These are phyloP conservation scores for Cryptoprocta ferox DNA, from an alignment of 2,797 vertebrate species.

Conservation along the genomic window DNA sequence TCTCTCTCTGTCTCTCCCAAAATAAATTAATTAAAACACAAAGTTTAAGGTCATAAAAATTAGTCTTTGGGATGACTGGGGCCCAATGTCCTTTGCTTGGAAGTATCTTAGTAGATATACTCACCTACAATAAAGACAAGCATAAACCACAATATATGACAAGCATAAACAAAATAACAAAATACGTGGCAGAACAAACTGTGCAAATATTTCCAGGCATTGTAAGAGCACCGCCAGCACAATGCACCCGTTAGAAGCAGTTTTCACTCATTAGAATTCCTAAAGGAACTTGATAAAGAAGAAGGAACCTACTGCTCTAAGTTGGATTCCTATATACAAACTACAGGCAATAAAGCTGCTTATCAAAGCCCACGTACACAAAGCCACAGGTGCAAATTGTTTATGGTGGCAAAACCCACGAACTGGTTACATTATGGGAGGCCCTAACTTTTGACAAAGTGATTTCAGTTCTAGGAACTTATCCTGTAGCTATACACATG, in stretches of 20 bases:
- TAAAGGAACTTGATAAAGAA: neutral
- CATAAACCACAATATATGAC: neutral
- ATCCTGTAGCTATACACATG: neutral
- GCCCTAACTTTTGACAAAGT: neutral
- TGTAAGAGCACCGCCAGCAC: accelerated
- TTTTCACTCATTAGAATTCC: neutral
- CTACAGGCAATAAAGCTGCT: neutral
- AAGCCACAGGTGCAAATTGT: neutral
- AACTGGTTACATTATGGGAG: neutral
- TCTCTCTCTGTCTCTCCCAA: too few species aligned
- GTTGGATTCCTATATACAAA: neutral
- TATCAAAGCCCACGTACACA: accelerated
- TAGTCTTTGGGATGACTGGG: neutral
- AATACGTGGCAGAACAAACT: neutral
- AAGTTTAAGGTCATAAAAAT: slow-evolving; percentile 18
- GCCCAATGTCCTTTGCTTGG: neutral
- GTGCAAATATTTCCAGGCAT: accelerated
- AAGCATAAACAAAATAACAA: neutral
- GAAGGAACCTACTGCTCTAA: neutral
- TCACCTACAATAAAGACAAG: neutral
- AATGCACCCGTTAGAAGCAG: accelerated
- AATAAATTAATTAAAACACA: too few species aligned
- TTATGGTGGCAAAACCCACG: neutral
- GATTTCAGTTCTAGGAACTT: neutral
- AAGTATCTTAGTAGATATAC: neutral